phyloP scores from a whole-genome alignment of 2,888 invertebrate species.

The Syritta pipiens region DNA sequence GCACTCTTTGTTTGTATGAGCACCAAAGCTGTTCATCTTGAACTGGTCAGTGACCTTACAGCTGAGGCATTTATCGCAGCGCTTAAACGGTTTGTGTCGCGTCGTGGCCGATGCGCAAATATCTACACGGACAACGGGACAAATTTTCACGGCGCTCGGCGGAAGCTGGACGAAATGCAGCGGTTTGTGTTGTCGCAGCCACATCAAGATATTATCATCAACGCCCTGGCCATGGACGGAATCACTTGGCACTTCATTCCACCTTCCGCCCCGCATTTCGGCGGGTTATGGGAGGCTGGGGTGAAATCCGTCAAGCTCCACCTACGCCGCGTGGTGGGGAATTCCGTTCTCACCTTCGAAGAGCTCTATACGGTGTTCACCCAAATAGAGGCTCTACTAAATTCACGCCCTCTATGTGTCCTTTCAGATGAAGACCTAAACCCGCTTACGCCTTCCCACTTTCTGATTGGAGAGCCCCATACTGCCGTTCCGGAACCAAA shows the following conservation, averaged over 20 bases:
- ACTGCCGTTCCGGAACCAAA: background rate
- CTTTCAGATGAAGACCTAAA: background rate
- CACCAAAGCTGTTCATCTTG: slow-evolving; percentile 47
- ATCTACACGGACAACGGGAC: slow-evolving; percentile 32
- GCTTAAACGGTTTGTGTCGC: slow-evolving; percentile 11
- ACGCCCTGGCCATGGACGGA: background rate
- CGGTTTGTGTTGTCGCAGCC: background rate
- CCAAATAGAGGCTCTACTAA: slow-evolving; percentile 24
- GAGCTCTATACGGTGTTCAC: slow-evolving; percentile 28
- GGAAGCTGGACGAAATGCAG: slow-evolving; percentile 5
- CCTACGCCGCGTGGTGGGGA: slow-evolving; percentile 22
- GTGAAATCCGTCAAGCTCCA: slow-evolving; percentile 18
- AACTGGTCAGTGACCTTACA: slow-evolving; percentile 41
- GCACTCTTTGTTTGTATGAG: slow-evolving; percentile 55
- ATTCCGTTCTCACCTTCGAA: slow-evolving; percentile 19
- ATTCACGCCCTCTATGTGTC: slow-evolving; percentile 21
- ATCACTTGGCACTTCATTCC: slow-evolving; percentile 54
- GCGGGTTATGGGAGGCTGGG: slow-evolving; percentile 25
- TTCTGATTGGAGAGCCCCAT: background rate
- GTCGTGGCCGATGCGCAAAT: slow-evolving; percentile 21
- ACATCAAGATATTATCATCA: background rate
- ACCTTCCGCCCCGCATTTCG: slow-evolving; percentile 42
- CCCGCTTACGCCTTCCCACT: background rate
- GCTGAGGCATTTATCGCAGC: slow-evolving; percentile 31
- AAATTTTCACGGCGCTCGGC: slow-evolving; percentile 11